Evolutionary conservation across 92 coral and sea anemone species (phyloP), one percentile per base, ranked within the genome.

Genomic region (Metridium senile): DNA sequence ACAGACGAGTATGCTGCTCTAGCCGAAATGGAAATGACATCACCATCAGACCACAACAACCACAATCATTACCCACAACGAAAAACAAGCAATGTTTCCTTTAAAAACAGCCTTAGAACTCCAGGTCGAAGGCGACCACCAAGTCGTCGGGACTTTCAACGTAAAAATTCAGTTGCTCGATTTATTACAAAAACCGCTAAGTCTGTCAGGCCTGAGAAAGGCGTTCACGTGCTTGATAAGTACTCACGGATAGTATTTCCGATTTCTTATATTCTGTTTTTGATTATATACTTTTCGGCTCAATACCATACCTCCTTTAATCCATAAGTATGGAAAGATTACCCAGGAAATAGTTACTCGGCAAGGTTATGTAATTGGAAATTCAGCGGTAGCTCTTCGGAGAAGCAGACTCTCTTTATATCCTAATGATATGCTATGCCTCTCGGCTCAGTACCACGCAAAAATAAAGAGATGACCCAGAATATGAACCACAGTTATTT

Each of bases 161-260:
- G 89, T n/a, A 64, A 82, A 13, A 79, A 85, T 0, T 88, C 93
- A 0, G 83, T 88, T 65, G 86, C 86, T 68, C 84, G 86, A 51
- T 79, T 88, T 56, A 74, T 92, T 51, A 82, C 85, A 33, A 85
- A 76, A 59, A 73, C 86, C 27, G 74, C 90, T 23, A 91, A 89
- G 33, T 70, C 85, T 26, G 83, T 85, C 11, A 68, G 84, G 13
- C 84, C 84, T 1, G 93, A 92, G 74, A 89, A 89, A 6, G 97
- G 91, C 0, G 88, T 92, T 30, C 85, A 86, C 11, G 84, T 80
- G 17, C 61, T 92, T 79, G 97, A 92, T 71, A 82, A 82, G 29
- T 92, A 88, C 39, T 88, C 93, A 1, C 86, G 97, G 11, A 49
- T 92, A 20, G 65, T 92, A 0, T 92, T 92, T 32, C 97, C 97